A percentile compares a stretch with the other conserved stretches of the same genome.
Conservation (phyloP, 2,797 vertebrate species). For the Vireo griseus region DNA sequence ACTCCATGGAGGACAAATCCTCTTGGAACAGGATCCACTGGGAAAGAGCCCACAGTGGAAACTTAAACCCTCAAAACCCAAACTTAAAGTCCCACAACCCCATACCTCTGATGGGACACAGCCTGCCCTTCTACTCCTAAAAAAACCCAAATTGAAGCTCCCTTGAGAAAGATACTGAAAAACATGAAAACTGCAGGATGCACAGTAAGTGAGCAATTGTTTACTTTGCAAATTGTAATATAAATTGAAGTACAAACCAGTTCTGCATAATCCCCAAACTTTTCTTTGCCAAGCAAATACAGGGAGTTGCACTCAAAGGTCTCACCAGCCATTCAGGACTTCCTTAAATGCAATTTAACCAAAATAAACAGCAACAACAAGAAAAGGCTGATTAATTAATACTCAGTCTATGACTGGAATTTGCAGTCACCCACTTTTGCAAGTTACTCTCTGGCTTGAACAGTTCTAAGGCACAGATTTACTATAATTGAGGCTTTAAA, state of each 20-base stretch:
- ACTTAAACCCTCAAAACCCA: not conserved
- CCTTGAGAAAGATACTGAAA: not conserved
- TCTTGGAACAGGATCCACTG: not conserved
- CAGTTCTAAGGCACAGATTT: not conserved
- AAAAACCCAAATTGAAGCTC: not conserved
- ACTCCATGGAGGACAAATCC: not conserved
- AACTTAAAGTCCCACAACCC: not conserved
- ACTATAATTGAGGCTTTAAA: not conserved
- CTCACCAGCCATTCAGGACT: not conserved
- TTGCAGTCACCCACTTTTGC: not conserved
- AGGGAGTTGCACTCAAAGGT: not conserved
- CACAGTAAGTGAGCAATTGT: not conserved
- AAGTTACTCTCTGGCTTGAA: not conserved
- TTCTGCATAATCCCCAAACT: not conserved
- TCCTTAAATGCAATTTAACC: not conserved
- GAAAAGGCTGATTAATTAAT: not conserved
- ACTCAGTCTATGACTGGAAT: not conserved
- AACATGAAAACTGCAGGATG: not conserved
- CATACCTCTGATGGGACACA: not conserved
- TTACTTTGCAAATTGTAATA: not conserved
- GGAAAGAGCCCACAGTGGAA: not conserved
- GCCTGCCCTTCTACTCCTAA: not conserved
- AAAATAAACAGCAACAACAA: not conserved
- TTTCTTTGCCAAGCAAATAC: not conserved
- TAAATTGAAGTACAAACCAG: not conserved